Percentiles rank a stretch among this genome's conserved stretches.
These are phyloP conservation scores for Acheta domesticus DNA, from an alignment of 2,888 invertebrate genomes.

Conservation along the genomic window DNA sequence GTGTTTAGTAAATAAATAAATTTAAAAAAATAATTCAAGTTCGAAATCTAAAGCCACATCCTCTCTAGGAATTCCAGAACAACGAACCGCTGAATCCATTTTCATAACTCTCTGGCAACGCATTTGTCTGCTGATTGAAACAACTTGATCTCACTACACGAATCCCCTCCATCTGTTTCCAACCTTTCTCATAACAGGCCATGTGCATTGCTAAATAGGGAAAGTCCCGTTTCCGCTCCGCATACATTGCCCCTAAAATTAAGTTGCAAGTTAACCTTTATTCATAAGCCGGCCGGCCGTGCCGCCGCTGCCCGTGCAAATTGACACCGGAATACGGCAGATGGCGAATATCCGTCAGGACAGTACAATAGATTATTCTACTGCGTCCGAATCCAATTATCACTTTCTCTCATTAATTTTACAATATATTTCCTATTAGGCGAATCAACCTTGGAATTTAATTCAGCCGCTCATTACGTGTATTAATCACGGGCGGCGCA, in stretches of 20 bases:
- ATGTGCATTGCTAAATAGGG: too few species aligned
- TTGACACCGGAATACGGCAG: not conserved
- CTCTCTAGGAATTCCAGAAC: too few species aligned
- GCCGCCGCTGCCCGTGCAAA: not conserved
- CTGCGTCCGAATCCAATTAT: not conserved
- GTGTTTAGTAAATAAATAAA: too few species aligned
- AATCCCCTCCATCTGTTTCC: too few species aligned
- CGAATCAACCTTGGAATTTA: slow-evolving; percentile 1
- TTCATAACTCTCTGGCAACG: too few species aligned
- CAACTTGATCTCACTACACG: too few species aligned
- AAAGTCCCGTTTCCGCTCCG: too few species aligned
- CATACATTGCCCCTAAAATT: not conserved
- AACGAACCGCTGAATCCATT: too few species aligned
- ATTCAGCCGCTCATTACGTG: not conserved
- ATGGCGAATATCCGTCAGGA: not conserved
- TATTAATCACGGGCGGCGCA: not conserved
- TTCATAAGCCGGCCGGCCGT: not conserved
- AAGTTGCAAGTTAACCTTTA: not conserved
- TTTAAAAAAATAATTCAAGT: too few species aligned
- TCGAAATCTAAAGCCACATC: too few species aligned
- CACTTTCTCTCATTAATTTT: not conserved
- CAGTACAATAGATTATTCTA: not conserved
- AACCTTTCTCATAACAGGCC: too few species aligned
- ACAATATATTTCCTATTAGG: not conserved
- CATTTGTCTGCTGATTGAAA: too few species aligned